These are phyloP conservation scores for Daubentonia madagascariensis DNA, from an alignment of 2,113 vertebrate species.

Conservation along the genomic window DNA sequence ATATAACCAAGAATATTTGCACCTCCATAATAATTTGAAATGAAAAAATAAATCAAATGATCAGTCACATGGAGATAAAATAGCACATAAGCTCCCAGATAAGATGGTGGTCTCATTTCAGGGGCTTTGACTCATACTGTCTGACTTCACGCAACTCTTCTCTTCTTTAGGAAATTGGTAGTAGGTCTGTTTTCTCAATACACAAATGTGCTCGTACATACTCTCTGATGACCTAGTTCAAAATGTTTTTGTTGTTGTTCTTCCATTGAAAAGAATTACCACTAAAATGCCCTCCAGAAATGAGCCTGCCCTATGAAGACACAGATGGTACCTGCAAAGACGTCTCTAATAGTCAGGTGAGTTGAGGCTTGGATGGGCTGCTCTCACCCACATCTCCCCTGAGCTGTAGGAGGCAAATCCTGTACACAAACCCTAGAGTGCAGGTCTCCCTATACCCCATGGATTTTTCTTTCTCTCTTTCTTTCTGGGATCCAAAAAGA, in stretches of 20 bases:
- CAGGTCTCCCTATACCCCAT: rapidly evolving
- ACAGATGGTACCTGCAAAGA: neutral
- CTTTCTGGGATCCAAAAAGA: neutral
- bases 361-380: rapidly evolving
- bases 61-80: too few species aligned
- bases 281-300: neutral
- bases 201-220: neutral
- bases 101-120: neutral
- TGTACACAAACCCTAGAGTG: neutral
- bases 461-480: neutral
- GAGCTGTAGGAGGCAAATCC: neutral
- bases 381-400: neutral
- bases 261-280: neutral
- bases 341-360: too few species aligned
- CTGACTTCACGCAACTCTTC: neutral
- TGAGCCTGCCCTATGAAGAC: rapidly evolving
- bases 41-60: too few species aligned
- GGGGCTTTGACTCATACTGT: neutral
- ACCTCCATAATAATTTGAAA: too few species aligned
- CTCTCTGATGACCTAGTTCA: neutral
- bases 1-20: too few species aligned
- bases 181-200: neutral
- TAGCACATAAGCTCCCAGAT: too few species aligned
- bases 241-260: neutral
- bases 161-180: neutral